Evolutionary conservation across 2,797 vertebrate genomes (phyloP), one percentile per base, ranked within the genome.

Genomic region (Parotocinclus haroldoi): DNA sequence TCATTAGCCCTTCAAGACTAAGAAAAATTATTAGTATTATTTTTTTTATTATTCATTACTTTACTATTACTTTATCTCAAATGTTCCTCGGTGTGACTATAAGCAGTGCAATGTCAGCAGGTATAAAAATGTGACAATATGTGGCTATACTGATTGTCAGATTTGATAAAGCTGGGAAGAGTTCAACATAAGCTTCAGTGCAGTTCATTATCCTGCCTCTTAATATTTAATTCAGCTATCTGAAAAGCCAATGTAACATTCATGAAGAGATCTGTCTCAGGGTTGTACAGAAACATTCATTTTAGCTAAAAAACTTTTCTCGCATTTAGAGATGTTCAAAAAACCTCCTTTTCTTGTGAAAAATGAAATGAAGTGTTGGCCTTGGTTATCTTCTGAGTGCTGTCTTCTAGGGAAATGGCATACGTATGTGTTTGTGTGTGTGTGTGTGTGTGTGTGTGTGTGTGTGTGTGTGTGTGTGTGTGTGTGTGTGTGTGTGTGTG

Each of bases 161-260:
- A 52, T 39, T 69, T 76, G 82, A 85, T 85, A 73, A 82, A 80
- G 80, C 68, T 78, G 80, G 60, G 70, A 67, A 17, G 77, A 76
- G 74, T 76, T 81, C 76, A 69, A 67, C 61, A 52, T 62, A 68
- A 69, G 69, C 63, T 63, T 75, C 65, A 68, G 79, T 71, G 68
- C 69, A 79, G 74, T 81, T 87, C 83, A 86, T 87, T 90, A 87
- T 82, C 82, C 74, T 69, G 71, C 10, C 40, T 75, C 78, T 90
- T 77, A 88, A 89, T 89, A 86, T 87, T 89, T 89, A 82, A 89
- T 88, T 75, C 74, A 63, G 42, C 67, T 67, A 85, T 87, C 82
- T 86, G 79, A 86, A 80, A 81, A 84, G 82, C 80, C 76, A 57
- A 86, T 85, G 75, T 80, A 86, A 87, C 76, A 86, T 85, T 86